Percentiles rank a stretch among this genome's conserved stretches.
Conservation (phyloP, 2,797 vertebrate species). For the Pteropus rufus region DNA sequence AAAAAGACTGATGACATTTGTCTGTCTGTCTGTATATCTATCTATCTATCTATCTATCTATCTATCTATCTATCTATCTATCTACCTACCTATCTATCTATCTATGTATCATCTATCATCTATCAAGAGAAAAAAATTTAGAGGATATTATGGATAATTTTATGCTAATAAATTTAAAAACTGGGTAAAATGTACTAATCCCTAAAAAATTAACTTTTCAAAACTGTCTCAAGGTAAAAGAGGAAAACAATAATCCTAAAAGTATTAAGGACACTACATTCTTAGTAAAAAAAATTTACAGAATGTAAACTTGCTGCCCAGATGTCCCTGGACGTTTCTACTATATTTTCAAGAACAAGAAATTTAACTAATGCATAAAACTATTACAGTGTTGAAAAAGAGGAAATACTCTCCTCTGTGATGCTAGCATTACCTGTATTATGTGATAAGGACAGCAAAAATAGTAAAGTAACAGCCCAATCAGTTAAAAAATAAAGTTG, state of each 20-base stretch:
- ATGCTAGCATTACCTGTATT: background rate
- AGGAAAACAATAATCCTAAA: background rate
- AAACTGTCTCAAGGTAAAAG: background rate
- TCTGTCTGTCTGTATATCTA: no score
- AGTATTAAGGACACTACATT: background rate
- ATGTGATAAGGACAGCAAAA: background rate
- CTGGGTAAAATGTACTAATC: background rate
- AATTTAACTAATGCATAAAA: background rate
- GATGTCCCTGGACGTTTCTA: background rate
- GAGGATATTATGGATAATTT: background rate
- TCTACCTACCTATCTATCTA: no score
- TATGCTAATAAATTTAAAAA: background rate
- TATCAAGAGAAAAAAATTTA: background rate
- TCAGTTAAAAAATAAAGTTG: background rate
- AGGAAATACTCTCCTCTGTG: background rate
- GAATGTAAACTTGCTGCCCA: background rate
- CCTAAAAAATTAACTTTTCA: background rate
- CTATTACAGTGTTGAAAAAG: background rate
- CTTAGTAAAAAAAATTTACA: background rate
- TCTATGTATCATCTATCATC: no score
- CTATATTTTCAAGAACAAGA: background rate
- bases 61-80: no score
- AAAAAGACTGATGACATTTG: background rate
- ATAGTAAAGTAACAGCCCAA: background rate
- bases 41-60: no score